These are phyloP conservation scores for Volucella zonaria DNA, from an alignment of 2,888 invertebrate species.

Conservation along the genomic window DNA sequence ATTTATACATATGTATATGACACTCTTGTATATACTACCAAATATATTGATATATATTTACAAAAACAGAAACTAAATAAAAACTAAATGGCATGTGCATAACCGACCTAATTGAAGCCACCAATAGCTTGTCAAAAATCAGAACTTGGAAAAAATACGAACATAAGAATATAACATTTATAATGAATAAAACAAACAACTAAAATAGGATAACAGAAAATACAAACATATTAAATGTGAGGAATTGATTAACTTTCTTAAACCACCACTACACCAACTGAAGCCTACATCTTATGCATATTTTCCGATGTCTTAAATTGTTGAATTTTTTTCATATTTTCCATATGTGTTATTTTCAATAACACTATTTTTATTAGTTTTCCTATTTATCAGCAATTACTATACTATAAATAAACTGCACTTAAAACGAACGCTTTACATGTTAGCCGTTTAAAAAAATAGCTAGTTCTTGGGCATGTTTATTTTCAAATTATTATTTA, in stretches of 20 bases:
- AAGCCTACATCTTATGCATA: constrained; percentile 74
- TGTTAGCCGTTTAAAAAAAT: constrained; percentile 7
- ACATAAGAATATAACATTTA: constrained; percentile 34
- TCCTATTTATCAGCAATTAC: too few relatives aligned
- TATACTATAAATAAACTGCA: constrained; percentile 29
- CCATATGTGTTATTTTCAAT: constrained; percentile 58
- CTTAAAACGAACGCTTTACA: constrained; percentile 55
- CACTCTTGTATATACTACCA: constrained; percentile 33
- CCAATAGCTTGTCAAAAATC: constrained; percentile 66
- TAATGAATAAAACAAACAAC: constrained; percentile 26
- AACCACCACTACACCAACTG: constrained; percentile 77
- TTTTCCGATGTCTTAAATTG: constrained; percentile 65
- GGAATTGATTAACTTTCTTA: constrained; percentile 62
- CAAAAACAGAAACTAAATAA: constrained; percentile 45
- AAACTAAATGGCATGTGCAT: constrained; percentile 64
- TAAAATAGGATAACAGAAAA: constrained; percentile 33
- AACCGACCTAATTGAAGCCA: constrained; percentile 64
- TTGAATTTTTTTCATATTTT: constrained; percentile 37
- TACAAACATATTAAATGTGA: constrained; percentile 27
- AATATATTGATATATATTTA: constrained; percentile 47
- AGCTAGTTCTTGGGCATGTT: too few relatives aligned
- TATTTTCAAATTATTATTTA: too few relatives aligned
- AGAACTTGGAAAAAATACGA: constrained; percentile 40
- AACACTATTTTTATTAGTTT: too few relatives aligned
- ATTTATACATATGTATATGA: too few relatives aligned